phyloP scores from a whole-genome alignment of 2,797 vertebrate genomes.

The Brachyalestes nurse region DNA sequence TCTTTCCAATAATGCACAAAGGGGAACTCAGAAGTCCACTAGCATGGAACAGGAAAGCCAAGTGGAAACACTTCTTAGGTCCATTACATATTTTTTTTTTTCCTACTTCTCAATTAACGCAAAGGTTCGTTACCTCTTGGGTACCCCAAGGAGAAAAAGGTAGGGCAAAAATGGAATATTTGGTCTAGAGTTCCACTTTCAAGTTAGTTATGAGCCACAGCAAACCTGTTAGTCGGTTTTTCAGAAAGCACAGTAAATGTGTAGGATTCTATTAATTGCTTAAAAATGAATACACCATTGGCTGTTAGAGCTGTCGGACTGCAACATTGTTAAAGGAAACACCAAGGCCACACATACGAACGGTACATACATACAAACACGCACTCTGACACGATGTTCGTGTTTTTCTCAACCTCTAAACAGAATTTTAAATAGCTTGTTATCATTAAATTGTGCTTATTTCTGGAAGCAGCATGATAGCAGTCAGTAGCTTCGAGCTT shows the following conservation, averaged over 20 bases:
- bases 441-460: slow-evolving; percentile 59
- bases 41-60: not conserved
- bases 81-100: slow-evolving; percentile 31
- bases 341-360: slow-evolving; percentile 39
- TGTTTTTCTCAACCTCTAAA: slow-evolving; percentile 34
- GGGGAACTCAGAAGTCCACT: slow-evolving; percentile 34
- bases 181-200: slow-evolving; percentile 28
- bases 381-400: slow-evolving; percentile 28
- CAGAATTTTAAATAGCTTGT: slow-evolving; percentile 45
- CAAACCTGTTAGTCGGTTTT: slow-evolving; percentile 17
- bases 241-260: slow-evolving; percentile 39
- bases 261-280: slow-evolving; percentile 22
- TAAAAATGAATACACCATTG: slow-evolving; percentile 32
- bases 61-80: slow-evolving; percentile 16
- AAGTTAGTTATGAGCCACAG: not conserved
- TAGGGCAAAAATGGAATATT: slow-evolving; percentile 9
- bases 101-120: not conserved
- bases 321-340: slow-evolving; percentile 21
- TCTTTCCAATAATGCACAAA: slow-evolving; percentile 32
- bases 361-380: slow-evolving; percentile 41
- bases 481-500: slow-evolving; percentile 23
- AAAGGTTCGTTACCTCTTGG: not conserved
- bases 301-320: slow-evolving; percentile 15
- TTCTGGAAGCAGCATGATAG: slow-evolving; percentile 56
- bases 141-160: slow-evolving; percentile 15